These are phyloP conservation scores for Rhopalosiphum maidis DNA, from an alignment of 1,140 invertebrate species.

Conservation along the genomic window DNA sequence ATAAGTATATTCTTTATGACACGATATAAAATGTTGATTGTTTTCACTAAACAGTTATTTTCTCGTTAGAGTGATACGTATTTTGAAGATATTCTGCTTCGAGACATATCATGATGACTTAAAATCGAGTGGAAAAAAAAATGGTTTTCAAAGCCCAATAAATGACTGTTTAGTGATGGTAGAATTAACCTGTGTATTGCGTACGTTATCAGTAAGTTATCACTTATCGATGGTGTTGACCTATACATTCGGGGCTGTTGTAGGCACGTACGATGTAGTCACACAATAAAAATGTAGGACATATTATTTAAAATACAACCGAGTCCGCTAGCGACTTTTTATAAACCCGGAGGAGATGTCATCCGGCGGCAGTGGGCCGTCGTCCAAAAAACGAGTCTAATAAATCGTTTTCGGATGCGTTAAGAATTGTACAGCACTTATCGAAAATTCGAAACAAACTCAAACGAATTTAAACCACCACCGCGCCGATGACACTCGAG, in stretches of 20 bases:
- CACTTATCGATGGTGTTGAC: neutral
- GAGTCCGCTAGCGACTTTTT: neutral
- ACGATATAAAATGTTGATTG: neutral
- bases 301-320: neutral
- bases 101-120: neutral
- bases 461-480: neutral
- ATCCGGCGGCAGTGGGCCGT: neutral
- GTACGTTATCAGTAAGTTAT: neutral
- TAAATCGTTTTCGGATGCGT: slow-evolving; percentile 14
- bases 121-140: neutral
- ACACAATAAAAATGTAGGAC: neutral
- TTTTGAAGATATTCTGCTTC: neutral
- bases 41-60: neutral
- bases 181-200: neutral
- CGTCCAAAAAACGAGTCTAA: neutral
- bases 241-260: neutral
- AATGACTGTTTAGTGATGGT: neutral
- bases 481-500: neutral
- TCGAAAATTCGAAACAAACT: slow-evolving; percentile 19
- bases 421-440: neutral
- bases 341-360: neutral
- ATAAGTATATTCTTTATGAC: too few species aligned
- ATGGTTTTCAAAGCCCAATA: neutral
- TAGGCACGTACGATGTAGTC: neutral
- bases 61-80: neutral